Percentiles rank a stretch among this genome's conserved stretches.
These are phyloP conservation scores for Atlantisia rogersi DNA, from an alignment of 2,113 vertebrate species.

Conservation along the genomic window DNA sequence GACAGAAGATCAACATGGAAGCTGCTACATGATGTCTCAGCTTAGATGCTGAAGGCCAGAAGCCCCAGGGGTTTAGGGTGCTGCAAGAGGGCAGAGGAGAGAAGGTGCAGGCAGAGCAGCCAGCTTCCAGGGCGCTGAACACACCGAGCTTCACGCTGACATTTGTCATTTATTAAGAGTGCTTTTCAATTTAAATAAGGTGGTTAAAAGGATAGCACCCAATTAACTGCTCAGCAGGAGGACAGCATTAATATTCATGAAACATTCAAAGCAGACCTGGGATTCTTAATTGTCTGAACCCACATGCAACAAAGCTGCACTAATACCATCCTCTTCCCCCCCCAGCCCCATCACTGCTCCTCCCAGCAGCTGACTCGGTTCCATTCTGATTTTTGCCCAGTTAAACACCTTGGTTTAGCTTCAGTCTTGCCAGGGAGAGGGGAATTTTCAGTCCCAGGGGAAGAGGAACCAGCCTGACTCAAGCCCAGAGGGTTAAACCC, in stretches of 20 bases:
- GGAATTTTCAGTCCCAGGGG: not conserved
- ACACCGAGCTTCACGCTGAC: rapidly evolving
- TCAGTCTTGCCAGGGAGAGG: too few relatives aligned
- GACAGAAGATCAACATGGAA: not conserved
- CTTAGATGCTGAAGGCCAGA: not conserved
- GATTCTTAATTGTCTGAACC: not conserved
- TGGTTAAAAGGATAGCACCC: not conserved
- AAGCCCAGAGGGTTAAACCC: not conserved
- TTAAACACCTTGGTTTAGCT: not conserved
- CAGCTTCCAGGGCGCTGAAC: not conserved
- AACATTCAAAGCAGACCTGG: not conserved
- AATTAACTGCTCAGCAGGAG: constrained; percentile 35
- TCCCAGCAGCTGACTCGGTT: not conserved
- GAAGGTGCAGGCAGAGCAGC: too few relatives aligned
- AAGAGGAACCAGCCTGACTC: not conserved
- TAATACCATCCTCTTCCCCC: not conserved
- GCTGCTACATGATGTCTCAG: not conserved
- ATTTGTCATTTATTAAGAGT: not conserved
- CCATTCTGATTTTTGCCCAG: not conserved
- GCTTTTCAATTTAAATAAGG: not conserved
- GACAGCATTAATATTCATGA: constrained; percentile 4
- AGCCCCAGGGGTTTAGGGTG: not conserved
- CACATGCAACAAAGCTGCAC: not conserved
- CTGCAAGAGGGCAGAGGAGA: not conserved
- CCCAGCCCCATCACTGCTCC: too few relatives aligned